Evolutionary conservation across 2,888 invertebrate genomes (phyloP), one percentile per base, ranked within the genome.

Genomic region (Napeogenes inachia): DNA sequence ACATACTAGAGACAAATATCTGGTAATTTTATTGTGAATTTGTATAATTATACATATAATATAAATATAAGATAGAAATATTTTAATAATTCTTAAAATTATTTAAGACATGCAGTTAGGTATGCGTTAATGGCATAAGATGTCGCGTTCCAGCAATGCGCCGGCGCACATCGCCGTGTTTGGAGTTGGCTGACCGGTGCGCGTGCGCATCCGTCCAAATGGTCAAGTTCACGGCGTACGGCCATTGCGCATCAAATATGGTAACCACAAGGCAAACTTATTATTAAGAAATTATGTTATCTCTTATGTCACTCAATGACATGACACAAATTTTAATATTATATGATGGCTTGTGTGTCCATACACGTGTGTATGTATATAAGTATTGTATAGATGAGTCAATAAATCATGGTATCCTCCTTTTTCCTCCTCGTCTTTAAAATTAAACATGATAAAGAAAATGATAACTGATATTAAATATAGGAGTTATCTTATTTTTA

Each of bases 141-240:
- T 50, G 54, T 54, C 10, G 54, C 45, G 53, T 63, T 30, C 56
- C 62, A 58, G 59, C 59, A 54, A 56, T 61, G 62, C 61, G 60
- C 56, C 61, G 63, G 57, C 59, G 66, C 60, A 57, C 56, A 53
- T 50, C 57, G 60, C 63, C 67, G 63, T 68, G 64, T 68, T 64
- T 59, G 66, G 65, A 59, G 61, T 61, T 58, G 59, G 60, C 77
- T 80, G 83, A 78, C 80, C 79, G 81, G 72, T 74, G 79, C 74
- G 75, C 75, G 72, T 70, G 76, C 82, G 81, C 85, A 85, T 85
- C 85, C 79, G 75, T 71, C 68, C 73, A 73, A 76, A 73, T 85
- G 87, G 88, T 87, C 88, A 88, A 88, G 88, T 85, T 88, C 88
- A 88, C 75, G 86, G 85, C 75, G 75, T 72, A 60, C 8, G 8